Evolutionary conservation across 2,113 vertebrate species (phyloP).

Genomic region (Mesembrinibis cayennensis): DNA sequence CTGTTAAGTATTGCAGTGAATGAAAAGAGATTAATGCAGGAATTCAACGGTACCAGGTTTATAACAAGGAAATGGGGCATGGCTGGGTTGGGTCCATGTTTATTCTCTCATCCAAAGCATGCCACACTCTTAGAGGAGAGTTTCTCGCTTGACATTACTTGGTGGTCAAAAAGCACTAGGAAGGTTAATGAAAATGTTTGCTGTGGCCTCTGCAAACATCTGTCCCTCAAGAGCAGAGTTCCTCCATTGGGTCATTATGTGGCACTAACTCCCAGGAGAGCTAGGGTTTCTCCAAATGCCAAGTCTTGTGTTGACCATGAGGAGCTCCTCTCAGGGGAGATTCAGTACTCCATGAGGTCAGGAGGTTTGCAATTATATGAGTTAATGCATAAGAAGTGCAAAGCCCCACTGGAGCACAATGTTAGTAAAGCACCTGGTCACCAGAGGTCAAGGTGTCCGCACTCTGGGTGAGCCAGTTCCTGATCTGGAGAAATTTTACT

Average conservation of each 20-base stretch:
- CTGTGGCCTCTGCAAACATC: background rate
- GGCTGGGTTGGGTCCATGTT: background rate
- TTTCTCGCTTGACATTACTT: background rate
- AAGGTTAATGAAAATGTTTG: background rate
- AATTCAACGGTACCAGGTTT: background rate
- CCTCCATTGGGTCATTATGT: rapidly evolving
- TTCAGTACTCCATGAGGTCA: rapidly evolving
- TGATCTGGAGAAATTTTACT: background rate
- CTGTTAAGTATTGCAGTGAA: background rate
- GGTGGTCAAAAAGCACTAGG: background rate
- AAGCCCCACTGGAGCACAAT: background rate
- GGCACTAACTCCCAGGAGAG: background rate
- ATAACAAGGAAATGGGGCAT: background rate
- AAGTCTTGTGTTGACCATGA: background rate
- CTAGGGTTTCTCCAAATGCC: background rate
- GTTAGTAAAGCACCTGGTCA: background rate
- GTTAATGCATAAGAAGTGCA: background rate
- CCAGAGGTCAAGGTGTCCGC: background rate
- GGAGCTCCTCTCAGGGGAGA: background rate
- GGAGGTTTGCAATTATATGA: background rate
- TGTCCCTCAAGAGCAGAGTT: background rate
- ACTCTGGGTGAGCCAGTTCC: background rate
- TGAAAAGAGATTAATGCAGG: background rate
- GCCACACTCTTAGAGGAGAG: background rate
- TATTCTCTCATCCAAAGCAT: background rate